Evolutionary conservation across 2,113 vertebrate species (phyloP).

Genomic region (Stercorarius parasiticus): DNA sequence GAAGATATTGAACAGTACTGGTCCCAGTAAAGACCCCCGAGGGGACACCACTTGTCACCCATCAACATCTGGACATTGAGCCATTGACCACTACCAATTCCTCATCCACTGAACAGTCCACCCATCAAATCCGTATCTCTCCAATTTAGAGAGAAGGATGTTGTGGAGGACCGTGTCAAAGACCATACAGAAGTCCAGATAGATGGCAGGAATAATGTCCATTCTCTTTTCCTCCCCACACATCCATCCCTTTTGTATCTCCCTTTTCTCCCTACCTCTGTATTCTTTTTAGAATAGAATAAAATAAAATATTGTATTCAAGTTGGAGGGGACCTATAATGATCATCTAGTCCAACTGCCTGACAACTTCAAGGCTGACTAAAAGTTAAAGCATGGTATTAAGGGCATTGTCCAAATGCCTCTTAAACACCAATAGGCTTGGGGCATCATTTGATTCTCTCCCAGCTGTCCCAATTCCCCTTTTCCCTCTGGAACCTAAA

Average conservation of each 20-base stretch:
- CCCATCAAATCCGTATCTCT: background rate
- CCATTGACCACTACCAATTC: background rate
- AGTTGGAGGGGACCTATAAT: background rate
- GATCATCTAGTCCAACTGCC: background rate
- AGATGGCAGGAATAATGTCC: background rate
- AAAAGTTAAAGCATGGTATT: background rate
- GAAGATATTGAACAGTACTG: background rate
- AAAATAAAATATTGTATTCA: fast-evolving
- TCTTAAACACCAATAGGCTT: background rate
- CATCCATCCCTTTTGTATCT: background rate
- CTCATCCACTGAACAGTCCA: background rate
- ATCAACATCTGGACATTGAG: background rate
- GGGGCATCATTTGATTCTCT: background rate
- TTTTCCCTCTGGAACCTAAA: background rate
- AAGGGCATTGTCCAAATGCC: background rate
- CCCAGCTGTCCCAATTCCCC: background rate
- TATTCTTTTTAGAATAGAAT: background rate
- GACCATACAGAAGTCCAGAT: background rate
- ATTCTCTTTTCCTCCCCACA: background rate
- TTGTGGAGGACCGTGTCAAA: background rate
- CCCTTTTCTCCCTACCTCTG: background rate
- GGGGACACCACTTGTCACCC: background rate
- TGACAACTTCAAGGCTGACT: background rate
- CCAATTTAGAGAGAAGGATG: background rate
- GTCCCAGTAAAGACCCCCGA: background rate